Percentiles rank a stretch among this genome's conserved stretches.
These are phyloP conservation scores for Saccostrea glomerata DNA, from an alignment of 1,140 invertebrate species.

Conservation along the genomic window DNA sequence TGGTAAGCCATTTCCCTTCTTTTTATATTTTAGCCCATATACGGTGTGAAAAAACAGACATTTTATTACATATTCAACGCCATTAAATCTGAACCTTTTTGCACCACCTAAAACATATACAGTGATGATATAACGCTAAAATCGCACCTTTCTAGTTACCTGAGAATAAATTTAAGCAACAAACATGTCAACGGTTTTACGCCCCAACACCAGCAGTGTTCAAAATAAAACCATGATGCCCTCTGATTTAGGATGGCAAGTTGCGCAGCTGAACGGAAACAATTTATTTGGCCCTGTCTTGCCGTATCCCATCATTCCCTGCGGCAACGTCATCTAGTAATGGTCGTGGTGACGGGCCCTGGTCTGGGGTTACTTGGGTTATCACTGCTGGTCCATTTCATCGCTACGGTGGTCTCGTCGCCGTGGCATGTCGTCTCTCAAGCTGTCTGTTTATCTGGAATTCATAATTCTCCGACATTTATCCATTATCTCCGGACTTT, in stretches of 20 bases:
- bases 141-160: constrained; percentile 29
- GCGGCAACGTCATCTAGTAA: constrained; percentile 48
- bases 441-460: constrained; percentile 62
- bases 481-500: not conserved
- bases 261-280: constrained; percentile 53
- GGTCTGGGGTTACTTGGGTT: constrained; percentile 27
- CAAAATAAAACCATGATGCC: constrained; percentile 38
- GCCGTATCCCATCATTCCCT: constrained; percentile 51
- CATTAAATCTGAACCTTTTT: constrained; percentile 25
- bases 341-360: constrained; percentile 40
- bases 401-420: constrained; percentile 51
- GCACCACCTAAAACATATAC: not conserved
- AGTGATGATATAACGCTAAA: constrained; percentile 5
- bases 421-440: constrained; percentile 46
- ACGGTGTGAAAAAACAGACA: not conserved
- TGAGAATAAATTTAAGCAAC: constrained; percentile 38
- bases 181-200: constrained; percentile 42
- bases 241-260: constrained; percentile 33
- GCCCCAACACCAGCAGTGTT: constrained; percentile 45
- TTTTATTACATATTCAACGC: constrained; percentile 12
- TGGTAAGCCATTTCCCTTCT: not conserved
- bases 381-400: constrained; percentile 59
- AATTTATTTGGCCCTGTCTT: constrained; percentile 50
- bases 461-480: constrained; percentile 62
- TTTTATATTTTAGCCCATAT: not conserved